Percentiles rank a stretch among this genome's conserved stretches.
phyloP scores from a whole-genome alignment of 2,797 vertebrate species.

The Naso thynnoides region DNA sequence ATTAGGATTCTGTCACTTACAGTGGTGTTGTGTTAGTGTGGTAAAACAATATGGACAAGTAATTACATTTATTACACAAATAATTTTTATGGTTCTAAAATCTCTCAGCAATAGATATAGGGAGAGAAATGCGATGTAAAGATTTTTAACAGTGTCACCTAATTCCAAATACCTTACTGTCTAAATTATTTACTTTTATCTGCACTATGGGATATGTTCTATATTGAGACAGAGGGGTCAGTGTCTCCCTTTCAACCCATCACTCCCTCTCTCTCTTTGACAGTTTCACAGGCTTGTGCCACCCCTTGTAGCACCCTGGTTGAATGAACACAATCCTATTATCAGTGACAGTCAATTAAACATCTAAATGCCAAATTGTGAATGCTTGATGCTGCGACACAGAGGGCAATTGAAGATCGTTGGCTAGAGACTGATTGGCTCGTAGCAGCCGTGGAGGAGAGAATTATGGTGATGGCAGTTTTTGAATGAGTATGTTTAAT shows the following conservation, averaged over 20 bases:
- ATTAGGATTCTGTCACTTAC: too few species aligned
- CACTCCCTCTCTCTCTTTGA: conserved; percentile 16
- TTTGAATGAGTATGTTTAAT: conserved; percentile 12
- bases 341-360: conserved; percentile 81
- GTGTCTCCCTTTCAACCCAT: background rate
- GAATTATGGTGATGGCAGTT: conserved; percentile 7
- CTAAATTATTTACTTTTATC: background rate
- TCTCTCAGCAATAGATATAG: too few species aligned
- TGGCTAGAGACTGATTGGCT: conserved; percentile 49
- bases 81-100: too few species aligned
- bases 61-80: too few species aligned
- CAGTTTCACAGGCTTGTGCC: conserved; percentile 44
- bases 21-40: too few species aligned
- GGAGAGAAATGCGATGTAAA: too few species aligned
- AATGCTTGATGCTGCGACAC: conserved; percentile 59
- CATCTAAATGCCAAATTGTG: conserved; percentile 76
- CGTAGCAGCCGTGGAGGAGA: background rate
- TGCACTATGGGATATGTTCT: background rate
- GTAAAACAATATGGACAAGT: too few species aligned
- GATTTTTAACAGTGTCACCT: background rate
- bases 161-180: background rate
- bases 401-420: conserved; percentile 66
- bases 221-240: conserved; percentile 19
- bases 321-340: conserved; percentile 74
- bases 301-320: conserved; percentile 48